phyloP scores from a whole-genome alignment of 2,888 invertebrate genomes.

The Andrena haemorrhoa region DNA sequence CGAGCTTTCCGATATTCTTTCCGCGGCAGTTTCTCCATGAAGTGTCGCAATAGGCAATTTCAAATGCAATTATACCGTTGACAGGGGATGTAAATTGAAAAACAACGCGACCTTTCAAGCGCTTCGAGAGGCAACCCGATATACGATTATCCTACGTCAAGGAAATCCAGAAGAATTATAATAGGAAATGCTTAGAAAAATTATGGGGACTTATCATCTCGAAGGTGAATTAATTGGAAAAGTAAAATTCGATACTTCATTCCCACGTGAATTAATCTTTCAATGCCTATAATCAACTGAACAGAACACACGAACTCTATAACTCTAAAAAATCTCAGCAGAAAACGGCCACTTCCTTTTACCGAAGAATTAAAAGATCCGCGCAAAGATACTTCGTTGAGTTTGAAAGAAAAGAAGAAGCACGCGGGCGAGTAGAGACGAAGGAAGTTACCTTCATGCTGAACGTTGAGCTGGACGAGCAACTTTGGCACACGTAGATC shows the following conservation, averaged over 20 bases:
- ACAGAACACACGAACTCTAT: too few relatives aligned
- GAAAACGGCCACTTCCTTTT: too few relatives aligned
- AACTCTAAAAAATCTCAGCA: too few relatives aligned
- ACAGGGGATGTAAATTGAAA: constrained; percentile 17
- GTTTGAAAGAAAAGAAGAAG: not conserved
- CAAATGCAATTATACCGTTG: constrained; percentile 27
- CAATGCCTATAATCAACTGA: too few relatives aligned
- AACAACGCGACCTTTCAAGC: constrained; percentile 10
- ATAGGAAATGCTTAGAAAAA: not conserved
- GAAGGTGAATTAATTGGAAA: too few relatives aligned
- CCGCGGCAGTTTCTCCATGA: not conserved
- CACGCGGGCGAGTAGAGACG: not conserved
- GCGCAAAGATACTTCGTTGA: too few relatives aligned
- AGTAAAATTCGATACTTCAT: too few relatives aligned
- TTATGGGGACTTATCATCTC: too few relatives aligned
- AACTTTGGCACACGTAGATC: not conserved
- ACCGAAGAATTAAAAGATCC: too few relatives aligned
- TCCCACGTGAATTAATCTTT: too few relatives aligned
- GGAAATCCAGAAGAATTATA: not conserved
- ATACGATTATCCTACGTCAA: constrained; percentile 3
- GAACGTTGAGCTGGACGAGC: not conserved
- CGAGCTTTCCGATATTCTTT: not conserved
- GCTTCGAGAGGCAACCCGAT: constrained; percentile 23
- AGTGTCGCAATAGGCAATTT: constrained; percentile 16
- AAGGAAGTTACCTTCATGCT: constrained; percentile 42